These are phyloP conservation scores for Pangasius macronema DNA, from an alignment of 2,797 vertebrate genomes.

Conservation along the genomic window DNA sequence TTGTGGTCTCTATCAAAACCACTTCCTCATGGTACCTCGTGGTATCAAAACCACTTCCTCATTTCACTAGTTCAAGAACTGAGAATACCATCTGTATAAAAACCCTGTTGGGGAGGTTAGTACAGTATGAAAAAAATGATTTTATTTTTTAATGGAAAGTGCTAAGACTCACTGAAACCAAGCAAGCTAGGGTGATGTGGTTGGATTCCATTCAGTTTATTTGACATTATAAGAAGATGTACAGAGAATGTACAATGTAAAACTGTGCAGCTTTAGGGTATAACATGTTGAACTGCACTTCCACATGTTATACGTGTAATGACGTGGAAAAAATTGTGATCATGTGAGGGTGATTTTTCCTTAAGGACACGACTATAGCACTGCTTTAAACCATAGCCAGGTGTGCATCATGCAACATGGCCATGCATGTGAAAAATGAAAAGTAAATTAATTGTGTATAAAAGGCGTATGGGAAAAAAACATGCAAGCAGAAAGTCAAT, in stretches of 20 bases:
- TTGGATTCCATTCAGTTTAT: not conserved
- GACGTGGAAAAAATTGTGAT: not conserved
- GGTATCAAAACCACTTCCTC: not conserved
- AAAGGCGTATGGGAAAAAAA: not conserved
- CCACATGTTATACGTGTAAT: not conserved
- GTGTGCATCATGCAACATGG: not conserved
- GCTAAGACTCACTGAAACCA: not conserved
- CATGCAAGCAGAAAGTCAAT: not conserved
- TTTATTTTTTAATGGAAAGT: not conserved
- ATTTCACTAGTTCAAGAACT: not conserved
- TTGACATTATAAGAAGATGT: not conserved
- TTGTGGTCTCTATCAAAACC: not conserved
- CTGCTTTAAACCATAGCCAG: not conserved
- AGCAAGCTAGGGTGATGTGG: not conserved
- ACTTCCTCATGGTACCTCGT: not conserved
- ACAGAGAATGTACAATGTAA: not conserved
- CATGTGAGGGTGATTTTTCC: not conserved
- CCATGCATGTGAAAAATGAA: not conserved
- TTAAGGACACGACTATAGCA: not conserved
- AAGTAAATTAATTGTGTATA: not conserved
- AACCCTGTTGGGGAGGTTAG: not conserved
- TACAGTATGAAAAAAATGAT: not conserved
- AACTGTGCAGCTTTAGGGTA: not conserved
- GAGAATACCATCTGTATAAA: not conserved
- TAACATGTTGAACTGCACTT: not conserved